phyloP scores from a whole-genome alignment of 2,113 vertebrate species.

The Marmota monax region DNA sequence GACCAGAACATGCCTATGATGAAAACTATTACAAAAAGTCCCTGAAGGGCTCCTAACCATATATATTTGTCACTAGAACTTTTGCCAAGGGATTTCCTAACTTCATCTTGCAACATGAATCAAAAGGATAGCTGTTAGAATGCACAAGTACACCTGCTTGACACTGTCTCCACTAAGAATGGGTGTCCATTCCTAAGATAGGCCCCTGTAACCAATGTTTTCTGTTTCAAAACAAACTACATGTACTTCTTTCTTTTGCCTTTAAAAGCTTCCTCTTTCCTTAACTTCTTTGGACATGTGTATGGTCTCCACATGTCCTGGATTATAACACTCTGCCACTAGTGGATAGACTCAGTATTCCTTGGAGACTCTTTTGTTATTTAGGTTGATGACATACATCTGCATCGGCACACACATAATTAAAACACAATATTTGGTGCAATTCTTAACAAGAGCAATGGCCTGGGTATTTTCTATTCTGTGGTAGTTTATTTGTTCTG shows the following conservation, averaged over 20 bases:
- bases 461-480: neutral
- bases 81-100: neutral
- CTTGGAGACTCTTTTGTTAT: neutral
- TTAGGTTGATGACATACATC: neutral
- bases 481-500: neutral
- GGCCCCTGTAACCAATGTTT: neutral
- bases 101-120: too few species aligned
- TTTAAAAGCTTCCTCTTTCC: neutral
- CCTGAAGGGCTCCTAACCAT: neutral
- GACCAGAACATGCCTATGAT: neutral
- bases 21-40: neutral
- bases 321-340: neutral
- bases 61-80: neutral
- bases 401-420: neutral
- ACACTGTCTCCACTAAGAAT: neutral
- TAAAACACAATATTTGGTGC: neutral
- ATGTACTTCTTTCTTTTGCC: neutral
- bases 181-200: neutral
- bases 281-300: neutral
- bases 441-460: neutral
- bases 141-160: neutral
- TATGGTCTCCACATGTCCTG: neutral
- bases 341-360: neutral
- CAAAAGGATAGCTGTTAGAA: neutral
- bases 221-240: neutral